Base-by-base conservation (phyloP, 2,888 invertebrate genomes). In the Scelioninae gen. 1 region DNA sequence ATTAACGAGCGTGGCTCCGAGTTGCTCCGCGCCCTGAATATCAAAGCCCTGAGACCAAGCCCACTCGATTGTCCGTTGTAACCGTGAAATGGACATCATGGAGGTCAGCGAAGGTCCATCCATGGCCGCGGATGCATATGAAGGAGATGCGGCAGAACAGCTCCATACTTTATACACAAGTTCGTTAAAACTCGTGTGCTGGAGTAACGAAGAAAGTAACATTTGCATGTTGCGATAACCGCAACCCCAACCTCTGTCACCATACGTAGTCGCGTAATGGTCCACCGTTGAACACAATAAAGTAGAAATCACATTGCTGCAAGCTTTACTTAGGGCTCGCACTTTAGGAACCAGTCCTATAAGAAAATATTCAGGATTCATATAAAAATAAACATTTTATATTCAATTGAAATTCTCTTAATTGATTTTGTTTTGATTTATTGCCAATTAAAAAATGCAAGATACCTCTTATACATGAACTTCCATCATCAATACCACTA, bases 151-250 rank as follows among this genome's bases (percentile, higher is more conserved):
- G 58, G 81, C 87, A 85, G 89, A 93, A 16, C 84, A 84, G 91
- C 86, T 92, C 91, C 88, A 93, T 84, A 88, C 92, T 89, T 90
- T 90, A 87, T 94, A 94, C 45, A 95, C 92, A 82, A 94, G 93
- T 85, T 95, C 95, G 78, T 95, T 94, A 92, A 96, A 97, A 47
- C 94, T 94, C 0, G 96, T 95, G 90, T 96, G 94, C 83, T 93
- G 94, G 75, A 96, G 93, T 60, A 98, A 93, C 2, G 96, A 96
- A 0, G 97, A 97, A n/a, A 98, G 94, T 87, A 98, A 93, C 97
- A 98, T 98, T 92, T 98, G 98, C 93, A 97, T 95, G 93, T 98
- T 97, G 88, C 98, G 94, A 91, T 97, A 98, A 0, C 98, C 98
- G 90, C 98, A 98, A 1, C 98, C 98, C 97, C 97, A 98, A 8